Percentiles rank a stretch among this genome's conserved stretches.
These are phyloP conservation scores for Limanda limanda DNA, from an alignment of 2,113 vertebrate species.

Conservation along the genomic window DNA sequence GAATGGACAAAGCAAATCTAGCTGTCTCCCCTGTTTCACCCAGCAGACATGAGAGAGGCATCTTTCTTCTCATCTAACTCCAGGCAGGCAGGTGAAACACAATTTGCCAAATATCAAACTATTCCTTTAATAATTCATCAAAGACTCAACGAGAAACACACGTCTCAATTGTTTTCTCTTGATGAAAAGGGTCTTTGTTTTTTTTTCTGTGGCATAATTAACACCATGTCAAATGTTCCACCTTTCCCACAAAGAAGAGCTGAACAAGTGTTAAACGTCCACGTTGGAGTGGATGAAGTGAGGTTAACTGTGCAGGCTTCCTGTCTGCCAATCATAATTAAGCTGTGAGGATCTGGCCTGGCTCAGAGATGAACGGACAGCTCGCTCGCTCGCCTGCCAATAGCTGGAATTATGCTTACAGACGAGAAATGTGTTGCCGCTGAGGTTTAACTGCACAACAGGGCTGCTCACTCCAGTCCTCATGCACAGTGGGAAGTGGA, in stretches of 20 bases:
- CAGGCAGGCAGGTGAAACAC: not conserved
- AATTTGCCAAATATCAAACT: not conserved
- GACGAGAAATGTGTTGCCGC: conserved; percentile 33
- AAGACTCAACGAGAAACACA: not conserved
- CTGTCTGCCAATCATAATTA: conserved; percentile 53
- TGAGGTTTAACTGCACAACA: conserved; percentile 40
- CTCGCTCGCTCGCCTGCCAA: conserved; percentile 25
- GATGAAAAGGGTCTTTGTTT: not conserved
- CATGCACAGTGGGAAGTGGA: conserved; percentile 29
- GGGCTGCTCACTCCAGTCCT: not conserved
- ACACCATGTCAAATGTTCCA: not conserved
- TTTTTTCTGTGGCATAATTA: not conserved
- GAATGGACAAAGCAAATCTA: not conserved
- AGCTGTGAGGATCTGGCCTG: conserved; percentile 35
- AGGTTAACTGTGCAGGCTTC: conserved; percentile 43
- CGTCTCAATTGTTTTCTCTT: not conserved
- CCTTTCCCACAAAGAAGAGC: not conserved
- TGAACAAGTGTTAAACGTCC: conserved; percentile 17
- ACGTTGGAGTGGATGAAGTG: conserved; percentile 4
- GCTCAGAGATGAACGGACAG: conserved; percentile 35
- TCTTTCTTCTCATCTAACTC: not conserved
- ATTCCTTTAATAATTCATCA: not conserved
- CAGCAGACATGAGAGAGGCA: not conserved
- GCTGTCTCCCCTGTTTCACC: not conserved
- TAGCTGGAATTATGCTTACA: conserved; percentile 19